Percentiles rank a stretch among this genome's conserved stretches.
These are phyloP conservation scores for Linepithema humile DNA, from an alignment of 1,140 invertebrate species.

Conservation along the genomic window DNA sequence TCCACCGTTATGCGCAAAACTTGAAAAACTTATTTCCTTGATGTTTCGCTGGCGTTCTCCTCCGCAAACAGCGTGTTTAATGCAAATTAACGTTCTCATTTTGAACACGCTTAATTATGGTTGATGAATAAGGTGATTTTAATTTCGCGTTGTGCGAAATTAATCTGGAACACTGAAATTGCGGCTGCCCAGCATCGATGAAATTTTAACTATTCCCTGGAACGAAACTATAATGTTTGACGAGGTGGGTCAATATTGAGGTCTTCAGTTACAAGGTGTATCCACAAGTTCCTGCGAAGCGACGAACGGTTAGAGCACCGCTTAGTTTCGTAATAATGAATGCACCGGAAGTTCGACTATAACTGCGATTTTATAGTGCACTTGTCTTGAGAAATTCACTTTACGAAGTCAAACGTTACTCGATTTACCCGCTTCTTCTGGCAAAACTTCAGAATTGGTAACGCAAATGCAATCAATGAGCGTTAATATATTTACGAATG, in stretches of 20 bases:
- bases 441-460: not conserved
- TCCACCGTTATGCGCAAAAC: not conserved
- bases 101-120: conserved; percentile 25
- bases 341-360: not conserved
- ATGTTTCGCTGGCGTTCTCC: not conserved
- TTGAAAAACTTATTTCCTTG: conserved; percentile 25
- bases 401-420: conserved; percentile 3
- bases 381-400: conserved; percentile 26
- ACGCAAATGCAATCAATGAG: not conserved
- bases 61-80: not conserved
- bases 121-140: conserved; percentile 16
- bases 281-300: not conserved
- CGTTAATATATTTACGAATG: not conserved
- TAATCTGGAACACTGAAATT: not conserved
- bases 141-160: not conserved
- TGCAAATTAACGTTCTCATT: conserved; percentile 12
- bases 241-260: not conserved
- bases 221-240: not conserved
- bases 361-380: conserved; percentile 10
- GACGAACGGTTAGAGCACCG: not conserved
- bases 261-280: not conserved
- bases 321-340: conserved; percentile 40
- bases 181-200: not conserved
- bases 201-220: conserved; percentile 13
- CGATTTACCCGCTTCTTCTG: not conserved